phyloP scores from a whole-genome alignment of 2,113 vertebrate species.

The Raja brachyura region DNA sequence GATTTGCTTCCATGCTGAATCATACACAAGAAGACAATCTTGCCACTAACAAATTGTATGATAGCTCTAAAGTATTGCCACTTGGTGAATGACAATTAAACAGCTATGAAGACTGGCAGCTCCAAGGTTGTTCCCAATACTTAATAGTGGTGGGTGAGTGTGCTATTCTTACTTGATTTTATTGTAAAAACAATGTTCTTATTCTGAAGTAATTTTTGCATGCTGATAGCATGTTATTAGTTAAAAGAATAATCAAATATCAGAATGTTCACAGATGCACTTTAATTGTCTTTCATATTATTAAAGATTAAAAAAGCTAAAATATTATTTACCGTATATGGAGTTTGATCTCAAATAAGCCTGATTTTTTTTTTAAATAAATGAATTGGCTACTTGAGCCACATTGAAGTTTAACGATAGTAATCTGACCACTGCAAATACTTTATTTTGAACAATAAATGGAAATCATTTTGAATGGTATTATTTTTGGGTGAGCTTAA shows the following conservation, averaged over 20 bases:
- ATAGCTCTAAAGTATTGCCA: too few relatives aligned
- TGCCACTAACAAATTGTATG: too few relatives aligned
- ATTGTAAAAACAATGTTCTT: not conserved
- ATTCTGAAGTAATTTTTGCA: not conserved
- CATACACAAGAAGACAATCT: too few relatives aligned
- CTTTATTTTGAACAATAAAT: not conserved
- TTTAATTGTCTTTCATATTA: too few relatives aligned
- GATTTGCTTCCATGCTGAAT: too few relatives aligned
- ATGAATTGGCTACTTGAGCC: not conserved
- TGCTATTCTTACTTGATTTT: not conserved
- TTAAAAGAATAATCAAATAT: not conserved
- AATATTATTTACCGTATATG: not conserved
- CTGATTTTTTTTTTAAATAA: not conserved
- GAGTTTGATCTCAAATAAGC: not conserved
- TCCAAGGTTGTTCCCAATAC: too few relatives aligned
- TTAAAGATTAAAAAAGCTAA: not conserved
- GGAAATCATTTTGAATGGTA: not conserved
- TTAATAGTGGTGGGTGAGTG: too few relatives aligned
- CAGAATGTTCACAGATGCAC: not conserved
- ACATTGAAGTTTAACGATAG: not conserved
- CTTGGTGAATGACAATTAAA: too few relatives aligned
- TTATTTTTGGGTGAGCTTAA: not conserved
- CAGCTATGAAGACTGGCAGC: too few relatives aligned
- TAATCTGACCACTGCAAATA: conserved; percentile 18
- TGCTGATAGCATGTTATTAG: not conserved